A percentile compares a stretch with the other conserved stretches of the same genome.
phyloP scores from a whole-genome alignment of 2,113 vertebrate species.

The Misgurnus mizolepis region DNA sequence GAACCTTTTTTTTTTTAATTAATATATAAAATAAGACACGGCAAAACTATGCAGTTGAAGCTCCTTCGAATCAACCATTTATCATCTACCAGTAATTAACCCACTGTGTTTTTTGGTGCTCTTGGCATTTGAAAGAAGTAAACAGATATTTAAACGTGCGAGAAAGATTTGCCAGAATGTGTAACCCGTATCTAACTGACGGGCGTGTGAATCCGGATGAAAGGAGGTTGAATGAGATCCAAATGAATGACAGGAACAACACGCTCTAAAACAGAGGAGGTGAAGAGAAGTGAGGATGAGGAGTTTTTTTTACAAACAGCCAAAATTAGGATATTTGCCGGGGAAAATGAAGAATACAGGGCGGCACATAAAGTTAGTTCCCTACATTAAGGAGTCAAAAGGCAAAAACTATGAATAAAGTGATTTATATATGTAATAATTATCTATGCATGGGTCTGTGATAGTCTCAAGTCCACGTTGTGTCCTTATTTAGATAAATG shows the following conservation, averaged over 20 bases:
- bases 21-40: neutral
- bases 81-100: constrained; percentile 32
- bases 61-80: constrained; percentile 5
- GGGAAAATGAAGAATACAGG: constrained; percentile 23
- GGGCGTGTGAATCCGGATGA: constrained; percentile 40
- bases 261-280: neutral
- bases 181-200: constrained; percentile 24
- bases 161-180: constrained; percentile 9
- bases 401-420: too few species aligned
- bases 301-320: neutral
- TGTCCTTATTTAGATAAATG: too few species aligned
- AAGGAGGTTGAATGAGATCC: constrained; percentile 29
- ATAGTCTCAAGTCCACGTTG: too few species aligned
- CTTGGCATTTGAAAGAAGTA: constrained; percentile 21
- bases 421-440: too few species aligned
- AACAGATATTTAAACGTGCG: constrained; percentile 29
- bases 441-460: too few species aligned
- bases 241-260: constrained; percentile 1
- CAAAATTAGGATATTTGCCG: constrained; percentile 13
- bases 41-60: constrained; percentile 1
- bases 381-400: neutral
- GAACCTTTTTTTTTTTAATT: neutral
- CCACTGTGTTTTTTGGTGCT: constrained; percentile 13
- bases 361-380: constrained; percentile 10
- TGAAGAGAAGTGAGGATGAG: neutral